Evolutionary conservation across 1,140 invertebrate species (phyloP), one percentile per base, ranked within the genome.

Genomic region (Atta texana): DNA sequence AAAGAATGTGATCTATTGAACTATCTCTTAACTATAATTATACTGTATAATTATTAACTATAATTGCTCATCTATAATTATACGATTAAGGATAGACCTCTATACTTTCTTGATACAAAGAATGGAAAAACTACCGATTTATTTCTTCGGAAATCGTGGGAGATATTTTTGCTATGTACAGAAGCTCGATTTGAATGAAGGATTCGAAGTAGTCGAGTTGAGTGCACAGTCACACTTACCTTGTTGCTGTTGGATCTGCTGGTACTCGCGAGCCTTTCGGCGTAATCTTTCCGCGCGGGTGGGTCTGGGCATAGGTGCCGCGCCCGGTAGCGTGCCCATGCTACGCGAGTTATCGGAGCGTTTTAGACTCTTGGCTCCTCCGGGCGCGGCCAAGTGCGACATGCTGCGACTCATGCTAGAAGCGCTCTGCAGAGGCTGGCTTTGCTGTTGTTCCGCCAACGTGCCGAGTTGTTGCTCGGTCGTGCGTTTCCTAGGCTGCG

Each of bases 351-450:
- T 95, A 92, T 95, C 95, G 82, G 93, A 93, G 80, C 95, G 94
- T 75, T 94, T 95, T 78, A 95, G 93, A 80, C 91, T 91, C 90
- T 93, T 94, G 86, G 59, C 75, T 24, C 89, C 85, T 14, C 90
- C 93, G 92, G 92, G 92, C 91, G 94, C 96, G 93, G 96, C 96
- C 92, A 97, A 94, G 91, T 97, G 96, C 92, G 96, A 97, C 96
- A 97, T 97, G 95, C 97, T 97, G 93, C 96, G 96, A 92, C 96
- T 97, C 96, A 96, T 96, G 89, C 95, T 96, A 93, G 94, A 94
- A 94, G 94, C 94, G 88, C 93, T 93, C 88, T 81, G 77, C 89
- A 94, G 92, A 90, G 94, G 94, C 92, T 94, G 94, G 82, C 90
- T 91, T 84, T 92, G 92, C 69, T 14, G 80, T 57, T 84, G 89